Conservation (phyloP, 2,797 vertebrate species). For the Macropodus opercularis region DNA sequence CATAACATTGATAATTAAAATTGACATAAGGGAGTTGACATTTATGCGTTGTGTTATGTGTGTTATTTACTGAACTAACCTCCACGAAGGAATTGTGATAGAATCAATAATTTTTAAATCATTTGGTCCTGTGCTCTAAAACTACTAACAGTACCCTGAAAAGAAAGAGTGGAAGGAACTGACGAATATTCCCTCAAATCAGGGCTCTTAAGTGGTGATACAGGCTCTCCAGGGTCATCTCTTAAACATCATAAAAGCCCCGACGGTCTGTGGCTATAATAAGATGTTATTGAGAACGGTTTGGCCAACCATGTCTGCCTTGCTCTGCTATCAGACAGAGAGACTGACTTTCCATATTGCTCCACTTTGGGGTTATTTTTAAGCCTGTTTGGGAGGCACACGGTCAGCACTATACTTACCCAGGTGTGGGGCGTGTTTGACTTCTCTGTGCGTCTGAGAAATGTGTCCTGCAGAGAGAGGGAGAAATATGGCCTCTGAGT, state of each 20-base stretch:
- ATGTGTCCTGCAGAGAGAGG: constrained; percentile 22
- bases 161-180: constrained; percentile 1
- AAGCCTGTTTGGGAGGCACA: constrained; percentile 63
- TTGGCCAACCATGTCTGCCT: constrained; percentile 50
- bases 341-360: constrained; percentile 41
- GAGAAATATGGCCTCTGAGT: constrained; percentile 55
- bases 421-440: constrained; percentile 58
- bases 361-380: constrained; percentile 75
- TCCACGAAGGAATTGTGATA: constrained; percentile 17
- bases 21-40: no score
- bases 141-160: neutral
- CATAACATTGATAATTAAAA: no score
- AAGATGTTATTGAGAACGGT: constrained; percentile 73
- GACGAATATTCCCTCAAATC: constrained; percentile 23
- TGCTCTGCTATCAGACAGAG: constrained; percentile 55
- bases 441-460: constrained; percentile 7
- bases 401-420: constrained; percentile 70
- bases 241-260: constrained; percentile 73
- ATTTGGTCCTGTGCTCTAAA: neutral
- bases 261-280: constrained; percentile 75
- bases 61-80: constrained; percentile 3
- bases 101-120: constrained; percentile 6
- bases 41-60: no score
- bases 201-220: constrained; percentile 53
- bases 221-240: constrained; percentile 62